A percentile compares a stretch with the other conserved stretches of the same genome.
Evolutionary conservation across 1,140 invertebrate genomes (phyloP).

Genomic region (Papilio glaucus): DNA sequence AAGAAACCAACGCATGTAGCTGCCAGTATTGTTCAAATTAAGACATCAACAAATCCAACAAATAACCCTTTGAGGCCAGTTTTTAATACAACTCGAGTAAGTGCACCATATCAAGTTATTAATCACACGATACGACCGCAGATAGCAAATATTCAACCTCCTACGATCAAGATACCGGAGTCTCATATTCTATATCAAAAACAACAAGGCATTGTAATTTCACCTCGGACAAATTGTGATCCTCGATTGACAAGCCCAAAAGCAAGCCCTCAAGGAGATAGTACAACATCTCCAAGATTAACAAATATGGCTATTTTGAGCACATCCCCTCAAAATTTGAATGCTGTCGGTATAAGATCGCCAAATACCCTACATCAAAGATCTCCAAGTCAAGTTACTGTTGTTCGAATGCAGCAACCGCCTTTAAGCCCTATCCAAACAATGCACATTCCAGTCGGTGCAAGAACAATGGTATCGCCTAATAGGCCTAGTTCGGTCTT

Average conservation of each 20-base stretch:
- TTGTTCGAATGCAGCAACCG: slow-evolving; percentile 81
- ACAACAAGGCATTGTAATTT: slow-evolving; percentile 81
- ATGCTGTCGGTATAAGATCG: slow-evolving; percentile 61
- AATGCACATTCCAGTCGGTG: slow-evolving; percentile 68
- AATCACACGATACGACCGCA: slow-evolving; percentile 77
- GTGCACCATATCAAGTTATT: slow-evolving; percentile 76
- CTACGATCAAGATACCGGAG: slow-evolving; percentile 85
- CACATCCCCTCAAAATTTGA: slow-evolving; percentile 68
- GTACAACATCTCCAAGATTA: slow-evolving; percentile 68
- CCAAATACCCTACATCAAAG: slow-evolving; percentile 69
- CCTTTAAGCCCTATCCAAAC: slow-evolving; percentile 79
- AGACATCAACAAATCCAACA: slow-evolving; percentile 61
- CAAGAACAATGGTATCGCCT: slow-evolving; percentile 78
- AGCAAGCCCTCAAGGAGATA: slow-evolving; percentile 65
- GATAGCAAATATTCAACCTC: slow-evolving; percentile 80
- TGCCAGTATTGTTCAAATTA: slow-evolving; percentile 78
- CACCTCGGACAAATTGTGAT: slow-evolving; percentile 75
- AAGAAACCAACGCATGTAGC: slow-evolving; percentile 76
- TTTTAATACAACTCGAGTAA: slow-evolving; percentile 63
- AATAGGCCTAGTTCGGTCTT: slow-evolving; percentile 76
- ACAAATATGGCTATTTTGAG: slow-evolving; percentile 75
- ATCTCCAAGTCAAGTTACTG: slow-evolving; percentile 77
- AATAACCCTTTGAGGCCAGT: slow-evolving; percentile 67
- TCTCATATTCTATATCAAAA: slow-evolving; percentile 84
- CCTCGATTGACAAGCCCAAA: slow-evolving; percentile 76